Conservation (phyloP, 1,140 invertebrate species). For the Rhizoglyphus robini region DNA sequence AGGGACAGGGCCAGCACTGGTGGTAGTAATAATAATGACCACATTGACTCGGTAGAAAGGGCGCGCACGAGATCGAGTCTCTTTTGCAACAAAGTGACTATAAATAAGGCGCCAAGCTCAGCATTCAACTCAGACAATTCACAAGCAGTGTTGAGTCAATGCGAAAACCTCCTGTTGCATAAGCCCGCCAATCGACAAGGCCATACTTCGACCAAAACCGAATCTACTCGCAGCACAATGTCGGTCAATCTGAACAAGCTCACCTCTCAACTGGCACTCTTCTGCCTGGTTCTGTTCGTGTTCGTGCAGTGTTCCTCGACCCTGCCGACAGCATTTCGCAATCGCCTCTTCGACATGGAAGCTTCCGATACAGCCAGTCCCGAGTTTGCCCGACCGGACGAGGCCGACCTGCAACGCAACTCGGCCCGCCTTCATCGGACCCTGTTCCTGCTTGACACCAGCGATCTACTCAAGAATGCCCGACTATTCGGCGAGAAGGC, state of each 20-base stretch:
- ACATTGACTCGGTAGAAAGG: too few species aligned
- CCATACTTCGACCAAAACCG: too few species aligned
- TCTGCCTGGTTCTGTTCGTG: not conserved
- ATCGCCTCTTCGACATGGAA: not conserved
- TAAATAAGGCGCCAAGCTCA: not conserved
- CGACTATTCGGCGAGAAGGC: constrained; percentile 2
- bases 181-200: too few species aligned
- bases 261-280: not conserved
- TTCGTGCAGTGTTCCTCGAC: not conserved
- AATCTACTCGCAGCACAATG: not conserved
- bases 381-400: not conserved
- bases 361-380: not conserved
- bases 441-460: constrained; percentile 7
- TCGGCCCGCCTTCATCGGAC: constrained; percentile 4
- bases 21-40: too few species aligned
- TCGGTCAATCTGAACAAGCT: not conserved
- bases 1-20: too few species aligned
- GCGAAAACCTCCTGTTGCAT: too few species aligned
- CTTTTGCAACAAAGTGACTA: not conserved
- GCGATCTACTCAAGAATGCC: constrained; percentile 3
- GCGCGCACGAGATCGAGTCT: too few species aligned
- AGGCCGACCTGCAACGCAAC: not conserved
- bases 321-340: not conserved
- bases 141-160: not conserved
- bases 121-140: not conserved